Conservation (phyloP, 2,113 vertebrate species). For the Cebidichthys violaceus region DNA sequence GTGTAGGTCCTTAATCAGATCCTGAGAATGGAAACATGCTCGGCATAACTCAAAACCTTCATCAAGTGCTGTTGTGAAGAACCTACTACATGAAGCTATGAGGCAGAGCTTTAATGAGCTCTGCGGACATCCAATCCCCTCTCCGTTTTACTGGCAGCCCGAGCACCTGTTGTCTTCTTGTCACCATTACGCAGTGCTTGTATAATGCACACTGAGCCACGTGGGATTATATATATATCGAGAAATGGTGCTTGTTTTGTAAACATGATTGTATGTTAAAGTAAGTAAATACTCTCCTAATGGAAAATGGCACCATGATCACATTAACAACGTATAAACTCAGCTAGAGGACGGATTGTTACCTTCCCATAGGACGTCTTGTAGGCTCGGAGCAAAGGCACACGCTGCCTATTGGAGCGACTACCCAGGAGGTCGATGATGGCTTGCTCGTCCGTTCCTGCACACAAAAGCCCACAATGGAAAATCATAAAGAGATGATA, state of each 20-base stretch:
- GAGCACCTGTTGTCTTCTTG: constrained; percentile 54
- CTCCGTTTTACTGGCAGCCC: constrained; percentile 39
- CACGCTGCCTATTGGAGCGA: constrained; percentile 92
- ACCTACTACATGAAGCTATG: not conserved
- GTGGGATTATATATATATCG: constrained; percentile 2
- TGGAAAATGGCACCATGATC: not conserved
- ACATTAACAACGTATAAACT: not conserved
- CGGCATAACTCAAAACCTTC: constrained; percentile 40
- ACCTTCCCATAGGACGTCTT: constrained; percentile 99
- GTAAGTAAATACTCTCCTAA: not conserved
- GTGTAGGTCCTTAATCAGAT: constrained; percentile 96
- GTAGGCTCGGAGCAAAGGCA: constrained; percentile 89
- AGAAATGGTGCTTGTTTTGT: not conserved
- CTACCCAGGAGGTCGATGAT: constrained; percentile 94
- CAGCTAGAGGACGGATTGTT: constrained; percentile 38
- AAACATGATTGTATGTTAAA: constrained; percentile 7
- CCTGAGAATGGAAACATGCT: constrained; percentile 82
- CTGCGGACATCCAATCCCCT: constrained; percentile 46
- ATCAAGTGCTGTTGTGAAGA: constrained; percentile 18
- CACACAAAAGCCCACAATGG: constrained; percentile 11
- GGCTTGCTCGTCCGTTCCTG: constrained; percentile 96
- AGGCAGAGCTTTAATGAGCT: constrained; percentile 32
- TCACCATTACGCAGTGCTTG: constrained; percentile 6
- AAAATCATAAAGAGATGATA: not conserved
- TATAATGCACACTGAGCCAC: constrained; percentile 13